Conservation (phyloP, 2,113 vertebrate species). For the Cololabis saira region DNA sequence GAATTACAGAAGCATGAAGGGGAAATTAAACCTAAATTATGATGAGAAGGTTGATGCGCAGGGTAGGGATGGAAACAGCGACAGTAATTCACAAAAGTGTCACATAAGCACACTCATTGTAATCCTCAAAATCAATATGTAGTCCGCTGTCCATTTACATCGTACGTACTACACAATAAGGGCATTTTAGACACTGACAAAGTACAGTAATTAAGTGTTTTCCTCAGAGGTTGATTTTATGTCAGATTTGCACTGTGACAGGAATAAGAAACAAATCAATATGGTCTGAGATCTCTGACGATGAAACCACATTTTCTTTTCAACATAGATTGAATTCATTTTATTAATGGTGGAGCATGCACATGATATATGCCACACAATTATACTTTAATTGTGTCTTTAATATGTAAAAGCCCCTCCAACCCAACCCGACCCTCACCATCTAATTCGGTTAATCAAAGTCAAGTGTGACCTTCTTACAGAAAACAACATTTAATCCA, state of each 20-base stretch:
- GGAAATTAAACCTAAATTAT: conserved; percentile 67
- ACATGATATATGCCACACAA: neutral
- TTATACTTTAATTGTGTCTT: too few relatives aligned
- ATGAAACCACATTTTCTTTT: too few relatives aligned
- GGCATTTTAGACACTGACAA: conserved; percentile 54
- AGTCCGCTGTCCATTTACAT: conserved; percentile 56
- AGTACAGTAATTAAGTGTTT: conserved; percentile 67
- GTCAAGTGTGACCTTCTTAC: neutral
- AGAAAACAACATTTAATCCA: neutral
- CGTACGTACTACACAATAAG: conserved; percentile 55
- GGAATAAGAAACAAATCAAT: conserved; percentile 12
- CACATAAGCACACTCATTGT: conserved; percentile 40
- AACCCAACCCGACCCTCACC: neutral
- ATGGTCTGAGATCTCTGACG: too few relatives aligned
- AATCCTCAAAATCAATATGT: conserved; percentile 65
- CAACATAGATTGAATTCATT: too few relatives aligned
- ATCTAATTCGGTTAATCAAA: neutral
- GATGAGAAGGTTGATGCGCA: conserved; percentile 33
- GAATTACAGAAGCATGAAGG: conserved; percentile 70
- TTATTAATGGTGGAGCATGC: too few relatives aligned
- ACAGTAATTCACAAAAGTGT: conserved; percentile 53
- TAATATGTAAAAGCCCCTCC: too few relatives aligned
- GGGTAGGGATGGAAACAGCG: conserved; percentile 41
- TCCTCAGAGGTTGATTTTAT: conserved; percentile 47
- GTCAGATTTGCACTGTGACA: conserved; percentile 26